Evolutionary conservation across 1,140 invertebrate genomes (phyloP).

Genomic region (Trichonephila clavata): DNA sequence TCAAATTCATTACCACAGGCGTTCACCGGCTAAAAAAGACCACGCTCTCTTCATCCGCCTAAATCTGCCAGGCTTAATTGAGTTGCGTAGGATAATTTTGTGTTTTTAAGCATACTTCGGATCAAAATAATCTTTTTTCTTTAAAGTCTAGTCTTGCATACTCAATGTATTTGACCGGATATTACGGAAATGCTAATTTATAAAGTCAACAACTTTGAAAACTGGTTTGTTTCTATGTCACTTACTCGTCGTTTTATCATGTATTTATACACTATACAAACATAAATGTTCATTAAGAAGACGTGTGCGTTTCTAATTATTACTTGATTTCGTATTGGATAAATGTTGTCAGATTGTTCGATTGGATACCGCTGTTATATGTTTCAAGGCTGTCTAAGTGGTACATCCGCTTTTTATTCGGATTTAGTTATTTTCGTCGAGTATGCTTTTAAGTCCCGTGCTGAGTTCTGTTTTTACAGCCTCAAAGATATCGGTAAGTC

Average conservation of each 20-base stretch:
- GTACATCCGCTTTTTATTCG: no score
- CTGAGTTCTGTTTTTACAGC: no score
- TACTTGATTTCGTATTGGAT: neutral
- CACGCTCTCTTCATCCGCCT: neutral
- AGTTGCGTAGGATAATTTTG: slow-evolving; percentile 34
- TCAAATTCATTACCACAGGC: neutral
- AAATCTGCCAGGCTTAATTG: neutral
- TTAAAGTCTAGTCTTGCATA: slow-evolving; percentile 3
- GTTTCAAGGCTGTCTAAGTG: no score
- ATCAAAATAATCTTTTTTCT: slow-evolving; percentile 19
- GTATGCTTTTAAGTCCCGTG: no score
- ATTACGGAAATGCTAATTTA: slow-evolving; percentile 37
- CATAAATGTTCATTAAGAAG: neutral
- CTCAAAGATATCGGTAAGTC: no score
- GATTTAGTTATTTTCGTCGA: no score
- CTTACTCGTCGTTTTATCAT: neutral
- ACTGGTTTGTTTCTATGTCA: slow-evolving; percentile 21
- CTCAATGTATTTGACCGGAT: slow-evolving; percentile 21
- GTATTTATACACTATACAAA: neutral
- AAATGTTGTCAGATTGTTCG: neutral
- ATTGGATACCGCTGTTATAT: neutral
- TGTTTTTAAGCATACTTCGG: neutral
- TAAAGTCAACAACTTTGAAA: slow-evolving; percentile 3
- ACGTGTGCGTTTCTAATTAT: neutral
- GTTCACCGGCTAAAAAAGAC: neutral